A percentile compares a stretch with the other conserved stretches of the same genome.
These are phyloP conservation scores for Thunnus thynnus DNA, from an alignment of 2,113 vertebrate genomes.

Conservation along the genomic window DNA sequence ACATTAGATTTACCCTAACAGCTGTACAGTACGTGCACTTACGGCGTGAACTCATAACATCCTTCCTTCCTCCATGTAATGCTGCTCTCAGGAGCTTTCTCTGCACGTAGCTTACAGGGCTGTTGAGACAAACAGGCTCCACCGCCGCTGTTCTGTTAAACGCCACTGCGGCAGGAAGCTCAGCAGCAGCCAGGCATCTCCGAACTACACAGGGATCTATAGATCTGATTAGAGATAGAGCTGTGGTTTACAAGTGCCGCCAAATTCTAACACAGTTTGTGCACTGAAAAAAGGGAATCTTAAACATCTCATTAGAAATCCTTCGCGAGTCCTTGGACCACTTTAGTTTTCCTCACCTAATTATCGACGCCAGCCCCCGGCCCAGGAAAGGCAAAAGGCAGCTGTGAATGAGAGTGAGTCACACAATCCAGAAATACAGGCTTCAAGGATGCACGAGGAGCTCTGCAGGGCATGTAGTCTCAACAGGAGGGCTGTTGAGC, in stretches of 20 bases:
- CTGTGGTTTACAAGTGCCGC: conserved; percentile 51
- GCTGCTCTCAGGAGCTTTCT: conserved; percentile 10
- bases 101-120: conserved; percentile 23
- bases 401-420: conserved; percentile 64
- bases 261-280: conserved; percentile 23
- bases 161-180: conserved; percentile 61
- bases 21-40: conserved; percentile 10
- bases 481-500: conserved; percentile 37
- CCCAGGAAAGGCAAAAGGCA: conserved; percentile 42
- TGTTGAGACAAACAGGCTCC: conserved; percentile 32
- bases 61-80: neutral
- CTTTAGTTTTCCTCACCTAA: conserved; percentile 56
- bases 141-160: conserved; percentile 45
- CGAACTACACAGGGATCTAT: conserved; percentile 37
- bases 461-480: conserved; percentile 48
- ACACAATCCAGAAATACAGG: conserved; percentile 59
- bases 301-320: conserved; percentile 58
- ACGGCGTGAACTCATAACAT: neutral
- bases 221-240: conserved; percentile 70
- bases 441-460: conserved; percentile 41
- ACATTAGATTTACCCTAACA: neutral
- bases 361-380: conserved; percentile 48
- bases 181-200: conserved; percentile 37
- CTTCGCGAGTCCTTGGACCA: conserved; percentile 53
- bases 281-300: conserved; percentile 20